Conservation (phyloP, 2,888 invertebrate species). For the Sinhomidia bicolor region DNA sequence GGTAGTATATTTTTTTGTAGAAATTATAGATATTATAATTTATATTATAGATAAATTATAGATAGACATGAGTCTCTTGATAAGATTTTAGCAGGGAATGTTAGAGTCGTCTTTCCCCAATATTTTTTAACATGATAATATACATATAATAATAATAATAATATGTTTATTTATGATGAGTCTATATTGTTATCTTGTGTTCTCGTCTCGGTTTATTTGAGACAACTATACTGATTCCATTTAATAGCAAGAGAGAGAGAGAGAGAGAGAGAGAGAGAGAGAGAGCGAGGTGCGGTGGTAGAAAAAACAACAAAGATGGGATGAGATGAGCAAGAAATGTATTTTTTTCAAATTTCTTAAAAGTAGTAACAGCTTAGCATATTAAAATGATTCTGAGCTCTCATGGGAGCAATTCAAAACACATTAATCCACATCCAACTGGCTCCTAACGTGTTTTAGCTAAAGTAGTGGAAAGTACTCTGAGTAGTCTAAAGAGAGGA, state of each 20-base stretch:
- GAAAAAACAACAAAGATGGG: too few species aligned
- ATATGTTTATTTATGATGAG: too few species aligned
- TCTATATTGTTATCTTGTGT: neutral
- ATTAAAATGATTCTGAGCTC: slow-evolving; percentile 71
- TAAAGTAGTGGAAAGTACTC: slow-evolving; percentile 34
- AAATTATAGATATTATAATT: too few species aligned
- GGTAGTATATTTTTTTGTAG: too few species aligned
- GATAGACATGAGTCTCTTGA: neutral
- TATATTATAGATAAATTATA: too few species aligned
- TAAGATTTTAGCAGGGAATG: slow-evolving; percentile 20
- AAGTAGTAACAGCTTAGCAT: slow-evolving; percentile 72
- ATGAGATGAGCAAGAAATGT: slow-evolving; percentile 46
- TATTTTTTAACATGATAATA: slow-evolving; percentile 18
- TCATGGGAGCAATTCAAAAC: slow-evolving; percentile 73
- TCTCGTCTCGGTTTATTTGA: too few species aligned
- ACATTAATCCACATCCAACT: slow-evolving; percentile 73
- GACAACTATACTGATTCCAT: neutral
- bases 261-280: too few species aligned
- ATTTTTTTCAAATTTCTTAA: slow-evolving; percentile 71
- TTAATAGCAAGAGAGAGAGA: too few species aligned
- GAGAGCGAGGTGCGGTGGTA: too few species aligned
- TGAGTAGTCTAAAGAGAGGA: neutral
- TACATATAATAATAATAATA: too few species aligned
- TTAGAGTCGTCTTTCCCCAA: neutral
- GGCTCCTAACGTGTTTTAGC: slow-evolving; percentile 67